Evolutionary conservation across 2,888 invertebrate species (phyloP).

Genomic region (Achlya flavicornis): DNA sequence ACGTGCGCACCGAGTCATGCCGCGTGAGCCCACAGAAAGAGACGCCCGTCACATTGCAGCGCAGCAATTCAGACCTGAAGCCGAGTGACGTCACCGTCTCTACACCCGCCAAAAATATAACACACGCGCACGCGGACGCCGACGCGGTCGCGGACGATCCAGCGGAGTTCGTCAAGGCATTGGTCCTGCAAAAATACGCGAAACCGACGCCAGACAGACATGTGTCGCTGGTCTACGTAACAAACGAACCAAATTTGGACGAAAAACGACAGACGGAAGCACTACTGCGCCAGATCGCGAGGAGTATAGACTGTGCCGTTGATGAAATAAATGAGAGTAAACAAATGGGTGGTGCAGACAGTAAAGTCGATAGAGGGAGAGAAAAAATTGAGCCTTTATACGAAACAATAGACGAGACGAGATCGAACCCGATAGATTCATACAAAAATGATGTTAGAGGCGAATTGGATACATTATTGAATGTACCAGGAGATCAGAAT

Average conservation of each 20-base stretch:
- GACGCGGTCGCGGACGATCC: conserved; percentile 49
- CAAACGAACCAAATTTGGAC: conserved; percentile 62
- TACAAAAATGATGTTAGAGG: conserved; percentile 67
- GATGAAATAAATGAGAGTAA: conserved; percentile 64
- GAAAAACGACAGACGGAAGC: conserved; percentile 75
- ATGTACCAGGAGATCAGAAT: conserved; percentile 37
- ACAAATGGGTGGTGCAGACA: conserved; percentile 68
- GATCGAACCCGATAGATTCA: conserved; percentile 41
- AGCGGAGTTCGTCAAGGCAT: conserved; percentile 74
- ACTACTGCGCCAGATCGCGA: conserved; percentile 73
- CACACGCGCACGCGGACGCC: conserved; percentile 32
- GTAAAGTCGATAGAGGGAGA: conserved; percentile 38
- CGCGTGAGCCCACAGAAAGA: conserved; percentile 62
- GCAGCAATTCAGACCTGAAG: conserved; percentile 55
- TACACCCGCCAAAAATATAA: conserved; percentile 68
- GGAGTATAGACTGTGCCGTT: conserved; percentile 73
- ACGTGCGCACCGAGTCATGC: conserved; percentile 55
- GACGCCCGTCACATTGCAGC: conserved; percentile 49
- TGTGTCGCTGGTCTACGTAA: conserved; percentile 76
- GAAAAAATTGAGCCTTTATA: conserved; percentile 52
- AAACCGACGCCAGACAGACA: conserved; percentile 60
- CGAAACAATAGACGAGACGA: conserved; percentile 54
- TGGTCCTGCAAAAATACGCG: conserved; percentile 77
- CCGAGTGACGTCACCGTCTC: conserved; percentile 46
- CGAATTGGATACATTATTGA: conserved; percentile 63